Percentiles rank a stretch among this genome's conserved stretches.
Evolutionary conservation across 2,888 invertebrate genomes (phyloP).

Genomic region (Parelbella ahira): DNA sequence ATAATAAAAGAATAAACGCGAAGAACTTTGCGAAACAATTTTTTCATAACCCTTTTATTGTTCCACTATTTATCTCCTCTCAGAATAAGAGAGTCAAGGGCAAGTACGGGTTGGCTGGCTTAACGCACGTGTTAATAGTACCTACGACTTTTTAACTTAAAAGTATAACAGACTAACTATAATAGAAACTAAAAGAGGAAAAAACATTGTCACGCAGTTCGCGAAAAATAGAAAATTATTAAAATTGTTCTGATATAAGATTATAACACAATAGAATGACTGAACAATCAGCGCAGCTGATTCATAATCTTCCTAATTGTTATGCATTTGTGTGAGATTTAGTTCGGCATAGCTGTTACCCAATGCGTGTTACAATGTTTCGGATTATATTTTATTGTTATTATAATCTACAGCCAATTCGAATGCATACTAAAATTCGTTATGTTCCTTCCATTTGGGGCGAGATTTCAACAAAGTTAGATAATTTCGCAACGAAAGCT

Average conservation of each 20-base stretch:
- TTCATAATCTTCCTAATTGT: constrained; percentile 18
- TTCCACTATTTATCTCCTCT: background rate
- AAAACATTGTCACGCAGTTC: no score
- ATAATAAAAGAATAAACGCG: constrained; percentile 6
- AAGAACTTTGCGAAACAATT: constrained; percentile 5
- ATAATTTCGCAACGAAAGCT: no score
- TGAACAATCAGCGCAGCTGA: constrained; percentile 7
- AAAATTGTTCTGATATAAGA: constrained; percentile 18
- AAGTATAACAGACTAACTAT: no score
- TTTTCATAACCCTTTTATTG: no score
- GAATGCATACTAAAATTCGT: background rate
- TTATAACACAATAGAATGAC: constrained; percentile 21
- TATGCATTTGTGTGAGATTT: constrained; percentile 22
- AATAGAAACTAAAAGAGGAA: no score
- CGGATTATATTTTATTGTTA: constrained; percentile 4
- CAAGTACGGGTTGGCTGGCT: no score
- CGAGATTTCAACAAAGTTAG: no score
- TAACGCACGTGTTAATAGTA: no score
- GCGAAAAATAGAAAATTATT: constrained; percentile 16
- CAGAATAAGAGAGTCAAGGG: no score
- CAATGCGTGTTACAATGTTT: constrained; percentile 2
- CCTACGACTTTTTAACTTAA: no score
- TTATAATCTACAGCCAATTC: background rate
- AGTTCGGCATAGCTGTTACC: constrained; percentile 8
- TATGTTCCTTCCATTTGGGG: no score